Evolutionary conservation across 2,113 vertebrate species (phyloP).

Genomic region (Ammodytes marinus): DNA sequence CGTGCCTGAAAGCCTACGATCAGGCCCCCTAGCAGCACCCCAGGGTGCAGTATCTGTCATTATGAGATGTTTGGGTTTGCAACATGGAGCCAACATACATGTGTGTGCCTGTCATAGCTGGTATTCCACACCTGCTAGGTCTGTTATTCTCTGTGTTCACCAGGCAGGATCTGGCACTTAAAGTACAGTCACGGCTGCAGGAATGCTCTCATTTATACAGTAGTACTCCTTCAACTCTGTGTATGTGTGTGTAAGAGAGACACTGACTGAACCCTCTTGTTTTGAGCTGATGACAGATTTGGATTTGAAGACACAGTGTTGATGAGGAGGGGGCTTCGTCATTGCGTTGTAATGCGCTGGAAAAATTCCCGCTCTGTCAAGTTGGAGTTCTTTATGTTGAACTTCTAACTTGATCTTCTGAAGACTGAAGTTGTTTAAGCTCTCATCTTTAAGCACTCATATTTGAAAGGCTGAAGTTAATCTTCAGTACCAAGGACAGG

Average conservation of each 20-base stretch:
- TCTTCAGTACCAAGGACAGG: conserved; percentile 82
- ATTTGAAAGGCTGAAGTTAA: conserved; percentile 42
- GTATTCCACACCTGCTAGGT: conserved; percentile 68
- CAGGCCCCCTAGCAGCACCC: conserved; percentile 16
- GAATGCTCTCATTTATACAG: conserved; percentile 58
- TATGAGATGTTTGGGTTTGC: conserved; percentile 62
- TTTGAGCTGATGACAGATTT: conserved; percentile 68
- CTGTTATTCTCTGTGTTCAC: conserved; percentile 66
- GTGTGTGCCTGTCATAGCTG: conserved; percentile 61
- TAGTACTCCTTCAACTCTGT: conserved; percentile 22
- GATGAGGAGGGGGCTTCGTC: conserved; percentile 31
- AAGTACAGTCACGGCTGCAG: conserved; percentile 45
- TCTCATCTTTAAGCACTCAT: conserved; percentile 4
- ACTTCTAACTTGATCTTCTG: neutral
- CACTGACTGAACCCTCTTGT: conserved; percentile 47
- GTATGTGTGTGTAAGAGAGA: conserved; percentile 29
- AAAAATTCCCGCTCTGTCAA: conserved; percentile 24
- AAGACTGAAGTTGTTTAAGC: conserved; percentile 13
- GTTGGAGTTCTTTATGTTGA: conserved; percentile 15
- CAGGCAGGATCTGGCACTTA: conserved; percentile 53
- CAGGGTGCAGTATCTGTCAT: conserved; percentile 67
- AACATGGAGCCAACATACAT: conserved; percentile 36
- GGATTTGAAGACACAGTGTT: conserved; percentile 55
- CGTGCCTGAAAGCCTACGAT: neutral
- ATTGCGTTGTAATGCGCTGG: conserved; percentile 42